A percentile compares a stretch with the other conserved stretches of the same genome.
Evolutionary conservation across 2,113 vertebrate genomes (phyloP).

Genomic region (Maccullochella peelii): DNA sequence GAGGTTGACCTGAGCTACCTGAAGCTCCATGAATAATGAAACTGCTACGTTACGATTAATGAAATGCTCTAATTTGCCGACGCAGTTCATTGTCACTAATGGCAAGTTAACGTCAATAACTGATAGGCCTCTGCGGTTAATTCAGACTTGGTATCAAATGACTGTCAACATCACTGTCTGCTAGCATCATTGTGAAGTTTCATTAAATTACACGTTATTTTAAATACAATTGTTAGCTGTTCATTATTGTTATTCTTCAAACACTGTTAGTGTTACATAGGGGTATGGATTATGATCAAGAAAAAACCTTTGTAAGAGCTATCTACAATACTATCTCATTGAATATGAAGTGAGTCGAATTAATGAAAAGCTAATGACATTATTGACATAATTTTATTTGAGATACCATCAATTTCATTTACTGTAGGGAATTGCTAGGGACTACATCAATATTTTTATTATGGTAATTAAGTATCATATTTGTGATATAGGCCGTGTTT

Average conservation of each 20-base stretch:
- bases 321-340: background rate
- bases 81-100: background rate
- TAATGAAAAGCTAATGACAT: background rate
- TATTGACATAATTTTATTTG: background rate
- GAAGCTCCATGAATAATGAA: background rate
- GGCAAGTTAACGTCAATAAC: background rate
- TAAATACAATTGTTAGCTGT: background rate
- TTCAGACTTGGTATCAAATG: background rate
- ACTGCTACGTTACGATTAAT: too few species aligned
- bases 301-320: background rate
- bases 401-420: background rate
- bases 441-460: background rate
- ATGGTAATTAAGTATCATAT: background rate
- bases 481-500: background rate
- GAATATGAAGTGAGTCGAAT: background rate
- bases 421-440: background rate
- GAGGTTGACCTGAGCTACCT: conserved; percentile 25
- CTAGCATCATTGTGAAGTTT: background rate
- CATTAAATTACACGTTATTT: background rate
- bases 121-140: background rate
- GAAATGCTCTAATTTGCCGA: accelerated
- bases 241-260: background rate
- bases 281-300: background rate
- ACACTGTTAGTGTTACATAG: background rate
- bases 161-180: background rate